phyloP scores from a whole-genome alignment of 2,797 vertebrate genomes.

The Zalophus californianus region DNA sequence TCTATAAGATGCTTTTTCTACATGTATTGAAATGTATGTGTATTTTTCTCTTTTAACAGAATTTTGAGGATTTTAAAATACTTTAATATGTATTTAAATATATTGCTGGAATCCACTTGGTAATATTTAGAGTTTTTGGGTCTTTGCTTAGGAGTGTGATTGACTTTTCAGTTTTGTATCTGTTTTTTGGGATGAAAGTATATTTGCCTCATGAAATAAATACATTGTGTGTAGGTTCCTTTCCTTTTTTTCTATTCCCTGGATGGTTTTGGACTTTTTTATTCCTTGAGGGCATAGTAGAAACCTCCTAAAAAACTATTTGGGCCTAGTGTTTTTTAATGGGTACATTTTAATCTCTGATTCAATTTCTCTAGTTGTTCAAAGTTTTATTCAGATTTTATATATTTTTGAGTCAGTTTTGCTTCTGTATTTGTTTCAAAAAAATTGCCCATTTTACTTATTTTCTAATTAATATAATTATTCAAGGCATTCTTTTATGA shows the following conservation, averaged over 20 bases:
- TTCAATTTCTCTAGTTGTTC: background rate
- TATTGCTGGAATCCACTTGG: background rate
- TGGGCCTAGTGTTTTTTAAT: background rate
- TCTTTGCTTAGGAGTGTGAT: background rate
- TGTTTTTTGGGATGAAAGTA: background rate
- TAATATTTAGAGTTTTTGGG: background rate
- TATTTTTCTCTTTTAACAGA: background rate
- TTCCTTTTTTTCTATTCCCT: background rate
- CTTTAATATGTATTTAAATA: background rate
- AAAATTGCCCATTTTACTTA: background rate
- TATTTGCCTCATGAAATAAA: background rate
- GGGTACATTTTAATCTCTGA: background rate
- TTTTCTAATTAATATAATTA: background rate
- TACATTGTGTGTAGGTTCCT: background rate
- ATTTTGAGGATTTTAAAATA: background rate
- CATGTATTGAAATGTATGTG: background rate
- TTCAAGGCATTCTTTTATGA: background rate
- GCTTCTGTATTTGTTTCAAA: background rate
- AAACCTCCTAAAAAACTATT: background rate
- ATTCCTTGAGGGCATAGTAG: background rate
- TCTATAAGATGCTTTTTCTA: background rate
- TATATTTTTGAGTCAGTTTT: background rate
- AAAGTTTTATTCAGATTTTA: background rate
- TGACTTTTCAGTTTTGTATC: background rate
- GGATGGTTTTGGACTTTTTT: background rate